A percentile compares a stretch with the other conserved stretches of the same genome.
Evolutionary conservation across 2,888 invertebrate genomes (phyloP).

Genomic region (Phortica magna): DNA sequence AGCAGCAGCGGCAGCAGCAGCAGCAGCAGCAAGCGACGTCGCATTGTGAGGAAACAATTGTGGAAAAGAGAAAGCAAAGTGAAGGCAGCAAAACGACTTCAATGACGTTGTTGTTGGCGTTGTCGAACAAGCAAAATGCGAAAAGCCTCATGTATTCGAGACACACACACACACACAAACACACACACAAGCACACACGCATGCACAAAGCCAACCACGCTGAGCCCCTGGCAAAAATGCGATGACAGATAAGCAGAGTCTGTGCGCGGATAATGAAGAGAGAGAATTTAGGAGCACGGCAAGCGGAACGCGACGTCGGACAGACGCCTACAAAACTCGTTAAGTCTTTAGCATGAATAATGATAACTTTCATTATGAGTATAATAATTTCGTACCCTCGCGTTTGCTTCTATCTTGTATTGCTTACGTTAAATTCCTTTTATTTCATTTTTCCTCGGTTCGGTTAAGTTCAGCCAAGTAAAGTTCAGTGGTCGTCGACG

Average conservation of each 20-base stretch:
- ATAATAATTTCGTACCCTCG: constrained; percentile 43
- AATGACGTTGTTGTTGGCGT: neutral
- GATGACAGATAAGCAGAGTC: neutral
- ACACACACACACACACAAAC: neutral
- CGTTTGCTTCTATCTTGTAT: neutral
- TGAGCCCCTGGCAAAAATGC: neutral
- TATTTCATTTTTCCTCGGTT: no score
- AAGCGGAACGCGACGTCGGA: neutral
- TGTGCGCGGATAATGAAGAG: neutral
- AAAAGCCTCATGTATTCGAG: constrained; percentile 17
- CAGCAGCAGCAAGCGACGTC: neutral
- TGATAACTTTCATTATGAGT: constrained; percentile 62
- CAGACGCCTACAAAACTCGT: constrained; percentile 56
- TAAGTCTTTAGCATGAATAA: constrained; percentile 72
- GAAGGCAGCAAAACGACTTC: neutral
- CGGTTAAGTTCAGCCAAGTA: neutral
- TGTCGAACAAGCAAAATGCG: constrained; percentile 10
- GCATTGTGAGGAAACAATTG: neutral
- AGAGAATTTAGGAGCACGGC: no score
- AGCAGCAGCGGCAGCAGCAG: neutral
- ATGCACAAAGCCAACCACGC: neutral
- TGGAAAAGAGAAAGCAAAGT: neutral
- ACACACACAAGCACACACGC: neutral
- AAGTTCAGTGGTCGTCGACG: neutral
- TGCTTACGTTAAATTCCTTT: neutral